Evolutionary conservation across 2,113 vertebrate genomes (phyloP).

Genomic region (Ptilorrhoa leucosticta): DNA sequence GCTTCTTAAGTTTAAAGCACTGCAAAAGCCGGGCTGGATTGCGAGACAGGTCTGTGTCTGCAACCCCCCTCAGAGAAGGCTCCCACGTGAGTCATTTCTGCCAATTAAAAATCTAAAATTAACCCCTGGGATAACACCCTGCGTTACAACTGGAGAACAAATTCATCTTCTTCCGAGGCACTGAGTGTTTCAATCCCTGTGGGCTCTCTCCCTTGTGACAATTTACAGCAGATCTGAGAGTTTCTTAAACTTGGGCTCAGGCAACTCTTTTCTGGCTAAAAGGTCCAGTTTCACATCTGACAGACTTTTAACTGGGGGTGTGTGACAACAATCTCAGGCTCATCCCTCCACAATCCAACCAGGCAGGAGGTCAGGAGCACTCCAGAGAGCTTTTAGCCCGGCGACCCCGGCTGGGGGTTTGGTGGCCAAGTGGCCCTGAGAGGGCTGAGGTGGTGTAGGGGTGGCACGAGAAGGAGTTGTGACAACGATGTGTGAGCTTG

Average conservation of each 20-base stretch:
- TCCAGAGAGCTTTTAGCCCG: not conserved
- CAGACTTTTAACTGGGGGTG: not conserved
- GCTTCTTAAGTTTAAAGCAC: not conserved
- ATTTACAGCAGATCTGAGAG: not conserved
- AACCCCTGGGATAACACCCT: not conserved
- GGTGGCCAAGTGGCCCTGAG: not conserved
- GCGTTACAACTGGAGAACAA: not conserved
- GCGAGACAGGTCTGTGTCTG: not conserved
- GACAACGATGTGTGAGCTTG: not conserved
- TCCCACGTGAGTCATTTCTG: not conserved
- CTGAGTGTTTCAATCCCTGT: not conserved
- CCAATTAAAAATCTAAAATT: not conserved
- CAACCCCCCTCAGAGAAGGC: rapidly evolving
- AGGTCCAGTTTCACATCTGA: not conserved
- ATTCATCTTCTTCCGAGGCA: not conserved
- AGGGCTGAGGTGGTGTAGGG: not conserved
- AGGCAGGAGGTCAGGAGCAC: not conserved
- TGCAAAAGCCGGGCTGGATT: not conserved
- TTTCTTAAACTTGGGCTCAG: not conserved
- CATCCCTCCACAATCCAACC: not conserved
- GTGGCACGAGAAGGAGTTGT: not conserved
- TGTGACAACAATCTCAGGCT: not conserved
- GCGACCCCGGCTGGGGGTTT: not conserved
- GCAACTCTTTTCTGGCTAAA: not conserved
- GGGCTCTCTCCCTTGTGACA: not conserved